Conservation (phyloP, 92 coral and sea anemone species). For the Hydrozoanthus gracilis region DNA sequence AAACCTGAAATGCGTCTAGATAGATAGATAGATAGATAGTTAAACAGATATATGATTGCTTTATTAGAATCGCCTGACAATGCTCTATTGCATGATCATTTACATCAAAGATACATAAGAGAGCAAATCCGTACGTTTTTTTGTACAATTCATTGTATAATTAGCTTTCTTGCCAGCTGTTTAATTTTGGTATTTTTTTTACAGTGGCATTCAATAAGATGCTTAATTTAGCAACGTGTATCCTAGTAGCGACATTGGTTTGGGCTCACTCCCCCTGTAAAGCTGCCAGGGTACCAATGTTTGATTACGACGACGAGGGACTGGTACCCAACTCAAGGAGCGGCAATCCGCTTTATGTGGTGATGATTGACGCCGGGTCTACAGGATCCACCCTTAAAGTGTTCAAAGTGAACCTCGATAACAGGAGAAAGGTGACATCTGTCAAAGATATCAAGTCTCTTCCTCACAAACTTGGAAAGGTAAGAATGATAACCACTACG, state of each 20-base stretch:
- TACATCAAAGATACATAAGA: no score
- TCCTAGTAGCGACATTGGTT: background rate
- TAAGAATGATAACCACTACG: background rate
- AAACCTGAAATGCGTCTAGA: no score
- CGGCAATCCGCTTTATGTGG: background rate
- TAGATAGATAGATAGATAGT: no score
- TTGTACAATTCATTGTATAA: no score
- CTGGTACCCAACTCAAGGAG: background rate
- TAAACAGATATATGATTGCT: no score
- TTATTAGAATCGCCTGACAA: no score
- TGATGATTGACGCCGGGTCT: slow-evolving; percentile 53
- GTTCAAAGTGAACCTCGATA: slow-evolving; percentile 34
- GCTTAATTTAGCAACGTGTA: background rate
- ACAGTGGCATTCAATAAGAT: background rate
- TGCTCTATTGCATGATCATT: no score
- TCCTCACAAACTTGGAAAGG: slow-evolving; percentile 36
- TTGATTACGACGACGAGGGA: background rate
- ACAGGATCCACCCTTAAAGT: slow-evolving; percentile 39
- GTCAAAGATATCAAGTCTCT: slow-evolving; percentile 10
- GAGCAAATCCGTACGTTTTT: no score
- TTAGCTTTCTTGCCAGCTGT: no score
- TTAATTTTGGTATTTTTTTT: no score
- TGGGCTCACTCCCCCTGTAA: background rate
- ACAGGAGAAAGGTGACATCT: slow-evolving; percentile 19
- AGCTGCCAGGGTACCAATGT: slow-evolving; percentile 16